Percentiles rank a stretch among this genome's conserved stretches.
Evolutionary conservation across 2,888 invertebrate genomes (phyloP).

Genomic region (Callimorpha dominula): DNA sequence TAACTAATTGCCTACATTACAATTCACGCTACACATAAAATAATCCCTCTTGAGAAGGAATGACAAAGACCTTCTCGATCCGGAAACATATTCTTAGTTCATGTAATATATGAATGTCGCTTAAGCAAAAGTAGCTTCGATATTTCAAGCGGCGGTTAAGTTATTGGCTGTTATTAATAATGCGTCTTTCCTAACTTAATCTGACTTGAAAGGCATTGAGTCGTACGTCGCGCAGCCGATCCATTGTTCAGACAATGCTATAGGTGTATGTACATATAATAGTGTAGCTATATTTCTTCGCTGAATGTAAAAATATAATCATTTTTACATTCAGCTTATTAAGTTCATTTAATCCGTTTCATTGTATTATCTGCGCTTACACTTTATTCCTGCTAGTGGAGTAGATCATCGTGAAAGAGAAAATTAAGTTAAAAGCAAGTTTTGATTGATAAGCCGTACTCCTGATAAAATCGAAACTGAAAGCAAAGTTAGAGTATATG

Average conservation of each 20-base stretch:
- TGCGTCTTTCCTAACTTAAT: conserved; percentile 83
- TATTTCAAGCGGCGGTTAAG: conserved; percentile 82
- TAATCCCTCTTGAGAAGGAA: conserved; percentile 64
- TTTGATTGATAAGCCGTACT: not conserved
- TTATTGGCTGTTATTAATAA: conserved; percentile 86
- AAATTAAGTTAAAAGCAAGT: conserved; percentile 1
- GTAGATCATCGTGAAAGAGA: conserved; percentile 15
- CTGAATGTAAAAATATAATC: conserved; percentile 15
- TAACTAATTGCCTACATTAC: conserved; percentile 53
- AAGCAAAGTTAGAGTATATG: no score
- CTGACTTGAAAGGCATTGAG: conserved; percentile 84
- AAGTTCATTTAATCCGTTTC: conserved; percentile 43
- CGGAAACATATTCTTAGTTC: conserved; percentile 84
- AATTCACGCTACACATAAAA: conserved; percentile 60
- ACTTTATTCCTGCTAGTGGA: conserved; percentile 27
- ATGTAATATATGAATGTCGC: conserved; percentile 81
- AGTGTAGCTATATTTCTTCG: conserved; percentile 38
- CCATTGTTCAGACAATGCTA: conserved; percentile 78
- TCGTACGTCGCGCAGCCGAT: conserved; percentile 76
- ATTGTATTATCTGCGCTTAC: conserved; percentile 24
- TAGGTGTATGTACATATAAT: conserved; percentile 49
- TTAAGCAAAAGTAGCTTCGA: conserved; percentile 84
- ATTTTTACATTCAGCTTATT: conserved; percentile 47
- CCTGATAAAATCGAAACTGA: not conserved
- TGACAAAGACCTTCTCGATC: conserved; percentile 77